Evolutionary conservation across 2,113 vertebrate species (phyloP), one percentile per base, ranked within the genome.

Genomic region (Aptenodytes forsteri): DNA sequence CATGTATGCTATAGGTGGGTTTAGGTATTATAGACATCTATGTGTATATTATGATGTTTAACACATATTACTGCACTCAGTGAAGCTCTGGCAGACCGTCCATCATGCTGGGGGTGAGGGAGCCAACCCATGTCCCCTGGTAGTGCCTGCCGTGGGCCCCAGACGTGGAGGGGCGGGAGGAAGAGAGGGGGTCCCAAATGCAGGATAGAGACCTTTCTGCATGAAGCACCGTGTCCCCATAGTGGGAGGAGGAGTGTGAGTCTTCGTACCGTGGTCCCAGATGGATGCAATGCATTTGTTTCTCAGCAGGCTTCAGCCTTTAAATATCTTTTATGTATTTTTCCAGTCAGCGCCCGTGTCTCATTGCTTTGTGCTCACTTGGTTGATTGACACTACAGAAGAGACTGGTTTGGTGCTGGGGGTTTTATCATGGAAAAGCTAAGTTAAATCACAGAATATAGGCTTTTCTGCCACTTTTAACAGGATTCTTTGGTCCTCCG

Each of bases 161-260:
- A 58, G 25, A 23, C 0, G 0, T 1, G 3, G 46, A 81, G 27
- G 2, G 5, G 6, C 34, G 32, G 27, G 15, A 40, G 46, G 5
- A 15, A 71, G 0, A 1, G 47, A 72, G 40, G 7, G 46, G 16
- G 2, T 76, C 36, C 56, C 64, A 66, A 62, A 61, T 0, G 34
- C 38, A 38, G 4, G 6, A 30, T 16, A 66, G 23, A 80, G 26
- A 65, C 14, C 36, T 83, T 73, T 52, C 18, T 9, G 75, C 6
- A 0, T 0, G 3, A 79, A 44, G 44, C 62, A 83, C 36, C 2
- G 0, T 3, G 1, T 77, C 29, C 34, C 20, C 7, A 1, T 4
- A 49, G 49, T 3, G 1, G 66, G 20, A 78, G 32, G 20, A 82
- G 66, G 34, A 87, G 50, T 18, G 27, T 44, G 67, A 91, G n/a